A percentile compares a stretch with the other conserved stretches of the same genome.
Evolutionary conservation across 2,888 invertebrate species (phyloP).

Genomic region (Brenthis daphne): DNA sequence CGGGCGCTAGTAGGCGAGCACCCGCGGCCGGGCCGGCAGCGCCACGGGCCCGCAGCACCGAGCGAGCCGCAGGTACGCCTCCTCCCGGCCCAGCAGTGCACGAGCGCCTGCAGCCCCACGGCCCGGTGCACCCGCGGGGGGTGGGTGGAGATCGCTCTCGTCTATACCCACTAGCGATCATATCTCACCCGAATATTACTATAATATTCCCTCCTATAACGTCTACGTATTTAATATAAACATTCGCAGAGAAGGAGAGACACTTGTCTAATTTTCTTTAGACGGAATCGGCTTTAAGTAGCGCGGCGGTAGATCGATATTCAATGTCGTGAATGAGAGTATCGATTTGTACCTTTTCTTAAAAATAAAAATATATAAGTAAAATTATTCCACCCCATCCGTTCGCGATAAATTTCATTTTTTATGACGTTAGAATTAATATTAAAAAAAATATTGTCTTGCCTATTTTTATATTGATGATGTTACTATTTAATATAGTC

Average conservation of each 20-base stretch:
- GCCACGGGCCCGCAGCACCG: constrained; percentile 45
- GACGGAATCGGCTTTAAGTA: neutral
- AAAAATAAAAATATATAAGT: neutral
- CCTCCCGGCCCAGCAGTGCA: constrained; percentile 39
- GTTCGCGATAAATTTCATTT: constrained; percentile 9
- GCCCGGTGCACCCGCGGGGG: constrained; percentile 27
- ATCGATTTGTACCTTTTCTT: constrained; percentile 1
- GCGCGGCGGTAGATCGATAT: constrained; percentile 12
- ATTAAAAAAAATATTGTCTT: neutral
- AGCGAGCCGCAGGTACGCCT: constrained; percentile 54
- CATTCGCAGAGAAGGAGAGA: constrained; percentile 1
- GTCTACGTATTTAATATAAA: constrained; percentile 6
- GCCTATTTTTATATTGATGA: neutral
- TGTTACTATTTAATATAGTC: neutral
- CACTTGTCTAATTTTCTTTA: constrained; percentile 6
- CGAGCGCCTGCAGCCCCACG: constrained; percentile 37
- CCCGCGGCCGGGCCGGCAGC: constrained; percentile 46
- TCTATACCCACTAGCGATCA: constrained; percentile 23
- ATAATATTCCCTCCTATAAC: constrained; percentile 19
- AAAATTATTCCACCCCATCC: constrained; percentile 5
- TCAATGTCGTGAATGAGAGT: constrained; percentile 10
- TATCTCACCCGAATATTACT: constrained; percentile 27
- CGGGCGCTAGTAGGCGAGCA: constrained; percentile 52
- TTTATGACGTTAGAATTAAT: neutral
- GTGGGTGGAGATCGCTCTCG: constrained; percentile 19